Percentiles rank a stretch among this genome's conserved stretches.
Evolutionary conservation across 2,888 invertebrate species (phyloP).

Genomic region (Chrysomela aeneicollis): DNA sequence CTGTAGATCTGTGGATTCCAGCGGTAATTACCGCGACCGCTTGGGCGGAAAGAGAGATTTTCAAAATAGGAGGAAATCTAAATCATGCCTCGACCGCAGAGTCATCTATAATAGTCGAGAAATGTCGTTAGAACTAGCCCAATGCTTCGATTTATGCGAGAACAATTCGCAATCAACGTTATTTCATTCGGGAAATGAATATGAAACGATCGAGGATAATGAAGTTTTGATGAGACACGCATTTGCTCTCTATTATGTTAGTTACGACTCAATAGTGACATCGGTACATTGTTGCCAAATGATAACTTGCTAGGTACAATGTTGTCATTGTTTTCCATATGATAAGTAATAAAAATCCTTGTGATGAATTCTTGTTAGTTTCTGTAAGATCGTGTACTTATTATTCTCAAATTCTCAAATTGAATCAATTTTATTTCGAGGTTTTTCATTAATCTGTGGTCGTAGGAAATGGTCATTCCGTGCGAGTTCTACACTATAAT

Average conservation of each 20-base stretch:
- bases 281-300: too few relatives aligned
- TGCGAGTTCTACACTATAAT: too few relatives aligned
- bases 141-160: slow-evolving; percentile 5
- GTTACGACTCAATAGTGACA: neutral
- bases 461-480: too few relatives aligned
- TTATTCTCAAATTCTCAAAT: too few relatives aligned
- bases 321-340: too few relatives aligned
- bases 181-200: slow-evolving; percentile 7
- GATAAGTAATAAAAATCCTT: too few relatives aligned
- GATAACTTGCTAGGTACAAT: too few relatives aligned
- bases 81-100: slow-evolving; percentile 12
- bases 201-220: neutral
- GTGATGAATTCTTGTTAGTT: too few relatives aligned
- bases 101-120: neutral
- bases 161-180: slow-evolving; percentile 17
- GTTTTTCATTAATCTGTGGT: too few relatives aligned
- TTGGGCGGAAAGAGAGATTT: neutral
- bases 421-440: too few relatives aligned
- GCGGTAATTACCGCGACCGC: slow-evolving; percentile 8
- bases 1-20: slow-evolving; percentile 4
- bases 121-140: neutral
- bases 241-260: neutral
- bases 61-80: slow-evolving; percentile 14
- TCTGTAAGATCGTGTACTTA: too few relatives aligned
- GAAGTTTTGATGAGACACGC: neutral